Conservation (phyloP, 2,888 invertebrate genomes). For the Xanthostigma xanthostigma region DNA sequence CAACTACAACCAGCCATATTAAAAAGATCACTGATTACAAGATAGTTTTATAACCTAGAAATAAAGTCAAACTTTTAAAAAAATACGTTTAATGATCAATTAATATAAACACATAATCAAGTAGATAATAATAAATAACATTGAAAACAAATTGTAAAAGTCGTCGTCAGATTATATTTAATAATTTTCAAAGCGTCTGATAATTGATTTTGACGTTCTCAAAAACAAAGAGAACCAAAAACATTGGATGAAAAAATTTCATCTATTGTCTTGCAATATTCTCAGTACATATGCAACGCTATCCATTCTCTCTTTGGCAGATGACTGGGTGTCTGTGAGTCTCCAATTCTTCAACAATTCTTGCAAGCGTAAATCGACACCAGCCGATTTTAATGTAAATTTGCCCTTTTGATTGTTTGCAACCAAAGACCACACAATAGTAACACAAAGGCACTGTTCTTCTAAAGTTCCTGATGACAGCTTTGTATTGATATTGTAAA, state of each 20-base stretch:
- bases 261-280: conserved; percentile 18
- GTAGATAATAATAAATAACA: no score
- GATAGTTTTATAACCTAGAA: no score
- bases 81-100: no score
- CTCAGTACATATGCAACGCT: conserved; percentile 22
- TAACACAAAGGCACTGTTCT: conserved; percentile 31
- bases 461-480: conserved; percentile 27
- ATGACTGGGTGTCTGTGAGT: conserved; percentile 21
- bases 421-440: conserved; percentile 49
- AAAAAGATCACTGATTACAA: no score
- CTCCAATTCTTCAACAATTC: conserved; percentile 30
- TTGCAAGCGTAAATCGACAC: conserved; percentile 31
- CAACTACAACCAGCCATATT: no score
- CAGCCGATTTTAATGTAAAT: conserved; percentile 33
- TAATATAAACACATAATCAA: no score
- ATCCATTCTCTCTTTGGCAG: conserved; percentile 19
- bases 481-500: conserved; percentile 30
- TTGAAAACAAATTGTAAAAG: no score
- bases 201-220: no score
- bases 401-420: conserved; percentile 56
- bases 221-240: no score
- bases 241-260: background rate
- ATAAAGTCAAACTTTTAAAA: no score
- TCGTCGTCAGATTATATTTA: no score
- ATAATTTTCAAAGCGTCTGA: no score